Evolutionary conservation across 2,888 invertebrate species (phyloP).

Genomic region (Archips xylosteana): DNA sequence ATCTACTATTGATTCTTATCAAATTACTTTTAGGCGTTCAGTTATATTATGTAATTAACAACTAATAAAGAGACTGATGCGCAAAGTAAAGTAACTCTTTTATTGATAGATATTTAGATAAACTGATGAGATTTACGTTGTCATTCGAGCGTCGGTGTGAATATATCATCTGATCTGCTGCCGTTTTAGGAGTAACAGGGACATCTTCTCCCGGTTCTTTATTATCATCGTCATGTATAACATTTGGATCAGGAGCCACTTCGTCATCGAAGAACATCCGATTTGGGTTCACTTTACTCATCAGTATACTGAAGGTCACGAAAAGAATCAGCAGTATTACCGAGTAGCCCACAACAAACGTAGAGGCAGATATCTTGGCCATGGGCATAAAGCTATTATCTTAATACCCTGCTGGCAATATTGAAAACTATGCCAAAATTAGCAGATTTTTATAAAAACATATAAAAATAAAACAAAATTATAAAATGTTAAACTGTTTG

Average conservation of each 20-base stretch:
- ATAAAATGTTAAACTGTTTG: not conserved
- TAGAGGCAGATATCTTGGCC: not conserved
- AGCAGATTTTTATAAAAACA: not conserved
- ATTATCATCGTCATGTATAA: not conserved
- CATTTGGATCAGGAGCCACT: not conserved
- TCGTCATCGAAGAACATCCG: conserved; percentile 17
- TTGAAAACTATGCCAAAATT: not conserved
- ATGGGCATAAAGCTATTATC: not conserved
- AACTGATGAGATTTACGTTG: not conserved
- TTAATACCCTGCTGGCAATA: not conserved
- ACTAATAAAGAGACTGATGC: no score
- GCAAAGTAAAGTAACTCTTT: not conserved
- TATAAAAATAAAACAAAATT: not conserved
- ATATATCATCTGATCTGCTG: not conserved
- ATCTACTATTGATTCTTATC: no score
- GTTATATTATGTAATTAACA: no score
- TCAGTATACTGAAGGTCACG: conserved; percentile 51
- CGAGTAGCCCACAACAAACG: conserved; percentile 35
- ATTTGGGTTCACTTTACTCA: conserved; percentile 59
- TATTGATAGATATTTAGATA: not conserved
- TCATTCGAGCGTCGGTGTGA: not conserved
- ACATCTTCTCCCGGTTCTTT: not conserved
- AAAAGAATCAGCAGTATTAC: conserved; percentile 52
- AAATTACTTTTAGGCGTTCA: no score
- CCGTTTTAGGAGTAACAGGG: not conserved